Percentiles rank a stretch among this genome's conserved stretches.
phyloP scores from a whole-genome alignment of 2,888 invertebrate genomes.

The Xestia ashworthii region DNA sequence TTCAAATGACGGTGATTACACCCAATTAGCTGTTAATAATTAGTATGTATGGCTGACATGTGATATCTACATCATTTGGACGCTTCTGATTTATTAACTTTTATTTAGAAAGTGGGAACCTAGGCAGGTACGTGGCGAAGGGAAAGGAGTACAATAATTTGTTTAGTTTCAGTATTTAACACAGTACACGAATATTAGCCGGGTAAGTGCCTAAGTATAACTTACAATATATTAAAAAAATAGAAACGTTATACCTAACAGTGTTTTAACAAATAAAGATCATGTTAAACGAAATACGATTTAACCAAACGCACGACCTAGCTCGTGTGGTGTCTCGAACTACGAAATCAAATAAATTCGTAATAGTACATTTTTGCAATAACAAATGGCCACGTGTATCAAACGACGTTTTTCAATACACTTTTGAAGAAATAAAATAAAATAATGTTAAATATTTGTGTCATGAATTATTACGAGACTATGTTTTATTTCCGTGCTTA shows the following conservation, averaged over 20 bases:
- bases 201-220: not conserved
- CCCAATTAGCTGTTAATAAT: conserved; percentile 26
- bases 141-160: not conserved
- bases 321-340: not conserved
- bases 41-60: conserved; percentile 16
- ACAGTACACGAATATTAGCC: not conserved
- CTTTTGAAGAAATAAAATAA: too few species aligned
- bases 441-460: too few species aligned
- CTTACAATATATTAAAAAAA: too few species aligned
- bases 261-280: not conserved
- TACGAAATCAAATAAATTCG: not conserved
- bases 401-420: too few species aligned
- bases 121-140: not conserved
- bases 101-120: not conserved
- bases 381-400: too few species aligned
- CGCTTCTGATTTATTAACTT: not conserved
- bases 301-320: not conserved
- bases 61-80: conserved; percentile 22
- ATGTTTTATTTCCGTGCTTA: too few species aligned
- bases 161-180: not conserved
- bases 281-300: not conserved
- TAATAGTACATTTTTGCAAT: too few species aligned
- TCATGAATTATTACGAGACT: too few species aligned
- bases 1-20: conserved; percentile 10
- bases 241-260: too few species aligned